Conservation (phyloP, 1,140 invertebrate species). For the Plectus sambesii region DNA sequence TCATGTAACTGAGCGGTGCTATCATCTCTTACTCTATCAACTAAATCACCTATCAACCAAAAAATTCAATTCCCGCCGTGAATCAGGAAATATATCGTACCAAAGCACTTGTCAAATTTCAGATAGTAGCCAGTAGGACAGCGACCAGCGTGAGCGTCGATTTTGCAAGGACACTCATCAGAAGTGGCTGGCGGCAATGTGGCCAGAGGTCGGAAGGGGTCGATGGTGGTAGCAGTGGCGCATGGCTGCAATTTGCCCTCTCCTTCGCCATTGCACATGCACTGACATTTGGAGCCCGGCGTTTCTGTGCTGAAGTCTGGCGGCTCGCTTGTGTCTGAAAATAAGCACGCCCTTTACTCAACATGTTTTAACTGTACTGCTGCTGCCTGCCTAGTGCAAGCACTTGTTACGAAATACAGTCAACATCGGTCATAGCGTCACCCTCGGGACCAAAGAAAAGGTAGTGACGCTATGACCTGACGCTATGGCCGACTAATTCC, state of each 20-base stretch:
- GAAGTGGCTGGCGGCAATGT: slow-evolving; percentile 27
- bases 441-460: too few species aligned
- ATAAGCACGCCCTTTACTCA: too few species aligned
- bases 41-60: too few species aligned
- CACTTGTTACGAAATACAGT: too few species aligned
- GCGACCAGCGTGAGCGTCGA: slow-evolving; percentile 20
- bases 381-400: too few species aligned
- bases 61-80: too few species aligned
- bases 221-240: slow-evolving; percentile 11
- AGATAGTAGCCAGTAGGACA: slow-evolving; percentile 32
- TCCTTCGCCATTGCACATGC: slow-evolving; percentile 11
- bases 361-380: too few species aligned
- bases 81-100: slow-evolving; percentile 12
- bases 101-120: slow-evolving; percentile 17
- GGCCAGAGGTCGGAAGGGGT: slow-evolving; percentile 17
- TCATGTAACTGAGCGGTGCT: too few species aligned
- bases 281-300: slow-evolving; percentile 8
- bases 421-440: too few species aligned
- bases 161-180: slow-evolving; percentile 28
- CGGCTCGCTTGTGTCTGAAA: slow-evolving; percentile 14
- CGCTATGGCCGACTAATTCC: too few species aligned
- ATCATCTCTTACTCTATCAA: too few species aligned
- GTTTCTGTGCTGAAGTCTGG: slow-evolving; percentile 9
- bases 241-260: slow-evolving; percentile 13
- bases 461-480: too few species aligned